phyloP scores from a whole-genome alignment of 1,140 invertebrate species.

The Gonatopus flavifemur region DNA sequence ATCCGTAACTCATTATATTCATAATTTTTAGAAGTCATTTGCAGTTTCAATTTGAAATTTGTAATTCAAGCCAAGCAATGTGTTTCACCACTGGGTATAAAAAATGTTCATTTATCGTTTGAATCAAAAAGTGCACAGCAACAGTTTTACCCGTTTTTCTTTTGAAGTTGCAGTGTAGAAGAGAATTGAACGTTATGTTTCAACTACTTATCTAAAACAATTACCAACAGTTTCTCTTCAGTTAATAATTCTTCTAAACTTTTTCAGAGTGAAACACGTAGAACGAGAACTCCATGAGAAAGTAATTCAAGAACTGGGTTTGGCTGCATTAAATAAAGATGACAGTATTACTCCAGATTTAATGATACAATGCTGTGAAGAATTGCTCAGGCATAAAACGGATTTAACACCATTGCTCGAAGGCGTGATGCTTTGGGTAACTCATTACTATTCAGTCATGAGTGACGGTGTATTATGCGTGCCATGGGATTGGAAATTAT shows the following conservation, averaged over 20 bases:
- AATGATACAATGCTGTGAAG: conserved; percentile 83
- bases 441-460: conserved; percentile 89
- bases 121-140: too few relatives aligned
- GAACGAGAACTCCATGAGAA: conserved; percentile 71
- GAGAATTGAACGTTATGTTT: too few relatives aligned
- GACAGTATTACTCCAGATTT: conserved; percentile 86
- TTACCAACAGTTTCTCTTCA: conserved; percentile 1
- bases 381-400: conserved; percentile 64
- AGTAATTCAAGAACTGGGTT: conserved; percentile 67
- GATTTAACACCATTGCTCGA: conserved; percentile 45
- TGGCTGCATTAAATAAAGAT: conserved; percentile 78
- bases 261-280: conserved; percentile 72
- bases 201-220: not conserved
- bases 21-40: too few relatives aligned
- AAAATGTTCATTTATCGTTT: too few relatives aligned
- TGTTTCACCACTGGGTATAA: too few relatives aligned
- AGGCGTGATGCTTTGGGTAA: conserved; percentile 74
- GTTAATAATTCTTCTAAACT: conserved; percentile 14
- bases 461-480: conserved; percentile 89
- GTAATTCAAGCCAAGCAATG: too few relatives aligned
- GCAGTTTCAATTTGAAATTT: too few relatives aligned
- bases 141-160: too few relatives aligned
- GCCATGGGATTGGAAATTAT: conserved; percentile 86
- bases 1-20: too few relatives aligned
- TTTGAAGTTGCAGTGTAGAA: too few relatives aligned